phyloP scores from a whole-genome alignment of 92 coral and sea anemone genomes.

The Epizoanthus stellaris region DNA sequence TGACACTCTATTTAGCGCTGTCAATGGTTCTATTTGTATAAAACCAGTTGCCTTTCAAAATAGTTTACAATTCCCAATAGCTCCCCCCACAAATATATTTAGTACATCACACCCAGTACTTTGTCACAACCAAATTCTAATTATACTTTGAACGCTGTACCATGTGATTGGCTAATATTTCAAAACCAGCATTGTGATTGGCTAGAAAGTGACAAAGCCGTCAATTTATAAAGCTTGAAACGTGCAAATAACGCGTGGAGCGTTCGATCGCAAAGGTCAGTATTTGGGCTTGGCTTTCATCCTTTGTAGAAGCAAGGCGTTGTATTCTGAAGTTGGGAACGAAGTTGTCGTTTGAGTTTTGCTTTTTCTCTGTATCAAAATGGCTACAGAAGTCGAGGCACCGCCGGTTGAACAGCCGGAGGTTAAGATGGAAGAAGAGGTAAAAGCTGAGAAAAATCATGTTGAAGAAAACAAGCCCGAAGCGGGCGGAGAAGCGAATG shows the following conservation, averaged over 20 bases:
- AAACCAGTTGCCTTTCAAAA: constrained; percentile 3
- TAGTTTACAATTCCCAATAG: constrained; percentile 8
- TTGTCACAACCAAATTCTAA: constrained; percentile 39
- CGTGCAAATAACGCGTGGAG: constrained; percentile 99
- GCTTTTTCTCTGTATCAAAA: constrained; percentile 67
- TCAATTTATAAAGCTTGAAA: constrained; percentile 99
- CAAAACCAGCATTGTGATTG: constrained; percentile 73
- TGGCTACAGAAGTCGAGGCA: constrained; percentile 89
- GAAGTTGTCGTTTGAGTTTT: constrained; percentile 78
- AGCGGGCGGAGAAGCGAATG: constrained; percentile 81
- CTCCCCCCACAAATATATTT: constrained; percentile 18
- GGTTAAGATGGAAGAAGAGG: constrained; percentile 73
- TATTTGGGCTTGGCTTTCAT: constrained; percentile 86
- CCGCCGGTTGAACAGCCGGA: constrained; percentile 73
- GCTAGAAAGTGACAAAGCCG: constrained; percentile 86
- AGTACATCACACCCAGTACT: constrained; percentile 32
- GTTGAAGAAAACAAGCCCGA: constrained; percentile 83
- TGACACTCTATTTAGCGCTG: constrained; percentile 24
- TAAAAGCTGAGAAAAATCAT: constrained; percentile 82
- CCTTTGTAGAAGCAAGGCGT: constrained; percentile 84
- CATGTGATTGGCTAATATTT: constrained; percentile 80
- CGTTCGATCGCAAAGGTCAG: constrained; percentile 95
- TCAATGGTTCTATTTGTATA: constrained; percentile 16
- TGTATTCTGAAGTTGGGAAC: constrained; percentile 76
- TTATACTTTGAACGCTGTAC: constrained; percentile 31